These are phyloP conservation scores for Beris morrisii DNA, from an alignment of 2,888 invertebrate species.

Conservation along the genomic window DNA sequence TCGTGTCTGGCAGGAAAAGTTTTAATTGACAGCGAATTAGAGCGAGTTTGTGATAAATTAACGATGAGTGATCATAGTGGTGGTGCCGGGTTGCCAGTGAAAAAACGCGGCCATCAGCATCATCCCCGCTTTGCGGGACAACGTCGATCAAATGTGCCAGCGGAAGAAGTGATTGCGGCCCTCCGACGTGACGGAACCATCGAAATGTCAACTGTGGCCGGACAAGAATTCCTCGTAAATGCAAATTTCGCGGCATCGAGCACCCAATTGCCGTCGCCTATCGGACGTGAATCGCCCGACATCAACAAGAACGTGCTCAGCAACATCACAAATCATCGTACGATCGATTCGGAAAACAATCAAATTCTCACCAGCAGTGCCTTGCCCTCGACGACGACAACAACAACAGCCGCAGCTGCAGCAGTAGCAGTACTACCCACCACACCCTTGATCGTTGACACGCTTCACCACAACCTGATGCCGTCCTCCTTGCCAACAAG, in stretches of 20 bases:
- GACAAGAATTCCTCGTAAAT: conserved; percentile 15
- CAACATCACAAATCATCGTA: conserved; percentile 16
- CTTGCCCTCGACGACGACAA: conserved; percentile 35
- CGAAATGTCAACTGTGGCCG: conserved; percentile 48
- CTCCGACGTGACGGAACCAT: conserved; percentile 53
- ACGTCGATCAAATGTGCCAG: conserved; percentile 60
- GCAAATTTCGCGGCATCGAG: conserved; percentile 18
- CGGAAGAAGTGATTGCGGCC: conserved; percentile 55
- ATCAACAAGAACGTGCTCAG: conserved; percentile 22
- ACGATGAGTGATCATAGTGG: conserved; percentile 45
- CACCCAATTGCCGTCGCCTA: neutral
- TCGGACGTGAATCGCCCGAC: neutral
- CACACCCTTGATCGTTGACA: neutral
- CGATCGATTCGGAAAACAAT: conserved; percentile 25
- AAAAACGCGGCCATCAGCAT: conserved; percentile 73
- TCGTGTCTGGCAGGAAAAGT: conserved; percentile 24
- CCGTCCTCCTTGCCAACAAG: neutral
- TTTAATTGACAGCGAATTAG: conserved; percentile 17
- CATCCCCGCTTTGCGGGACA: conserved; percentile 70
- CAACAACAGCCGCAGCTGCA: neutral
- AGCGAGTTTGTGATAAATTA: conserved; percentile 33
- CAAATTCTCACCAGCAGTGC: conserved; percentile 37
- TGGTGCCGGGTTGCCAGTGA: conserved; percentile 41
- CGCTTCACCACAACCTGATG: too few relatives aligned
- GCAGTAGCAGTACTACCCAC: conserved; percentile 14